A percentile compares a stretch with the other conserved stretches of the same genome.
These are phyloP conservation scores for Archivesica marissinica DNA, from an alignment of 1,140 invertebrate genomes.

Conservation along the genomic window DNA sequence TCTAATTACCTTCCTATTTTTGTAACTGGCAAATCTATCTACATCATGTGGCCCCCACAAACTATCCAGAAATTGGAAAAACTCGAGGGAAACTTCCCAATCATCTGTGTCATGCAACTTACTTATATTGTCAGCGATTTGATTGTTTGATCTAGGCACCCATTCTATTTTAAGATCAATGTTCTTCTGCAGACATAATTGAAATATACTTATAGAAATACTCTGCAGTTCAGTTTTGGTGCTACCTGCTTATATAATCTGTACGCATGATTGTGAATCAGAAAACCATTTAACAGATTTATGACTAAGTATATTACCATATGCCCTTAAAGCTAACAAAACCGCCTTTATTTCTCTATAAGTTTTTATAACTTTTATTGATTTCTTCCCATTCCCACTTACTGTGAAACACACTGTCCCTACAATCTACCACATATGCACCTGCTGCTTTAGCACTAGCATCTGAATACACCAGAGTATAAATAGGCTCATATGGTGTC, in stretches of 20 bases:
- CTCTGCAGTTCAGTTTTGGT: background rate
- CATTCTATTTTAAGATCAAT: background rate
- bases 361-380: slow-evolving; percentile 26
- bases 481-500: too few species aligned
- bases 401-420: too few species aligned
- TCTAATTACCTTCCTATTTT: slow-evolving; percentile 18
- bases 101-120: slow-evolving; percentile 4
- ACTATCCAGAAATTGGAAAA: too few species aligned
- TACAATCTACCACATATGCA: too few species aligned
- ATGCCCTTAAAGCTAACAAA: background rate
- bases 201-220: background rate
- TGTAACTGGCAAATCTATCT: too few species aligned
- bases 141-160: background rate
- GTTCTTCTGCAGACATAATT: background rate
- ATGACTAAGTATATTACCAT: background rate
- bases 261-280: slow-evolving; percentile 4
- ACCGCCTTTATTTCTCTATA: slow-evolving; percentile 13
- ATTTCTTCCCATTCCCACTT: too few species aligned
- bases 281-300: slow-evolving; percentile 22
- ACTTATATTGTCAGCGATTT: slow-evolving; percentile 20
- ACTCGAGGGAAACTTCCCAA: slow-evolving; percentile 33
- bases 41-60: too few species aligned
- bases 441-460: too few species aligned
- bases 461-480: too few species aligned
- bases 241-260: background rate